Evolutionary conservation across 2,797 vertebrate species (phyloP).

Genomic region (Acanthornis magna): DNA sequence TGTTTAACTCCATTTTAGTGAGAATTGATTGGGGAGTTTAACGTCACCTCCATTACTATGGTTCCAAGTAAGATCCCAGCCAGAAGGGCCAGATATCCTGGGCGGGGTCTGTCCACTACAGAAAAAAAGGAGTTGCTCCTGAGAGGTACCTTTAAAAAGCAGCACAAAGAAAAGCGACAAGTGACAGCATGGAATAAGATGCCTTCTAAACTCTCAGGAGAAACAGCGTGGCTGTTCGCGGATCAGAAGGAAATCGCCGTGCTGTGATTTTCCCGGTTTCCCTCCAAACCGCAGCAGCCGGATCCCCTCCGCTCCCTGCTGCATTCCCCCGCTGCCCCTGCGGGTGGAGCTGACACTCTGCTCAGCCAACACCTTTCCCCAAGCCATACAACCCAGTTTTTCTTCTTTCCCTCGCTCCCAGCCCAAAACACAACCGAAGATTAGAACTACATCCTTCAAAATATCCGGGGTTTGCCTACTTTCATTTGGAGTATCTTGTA

Average conservation of each 20-base stretch:
- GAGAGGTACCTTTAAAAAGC: not conserved
- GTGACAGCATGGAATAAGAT: not conserved
- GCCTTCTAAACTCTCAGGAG: not conserved
- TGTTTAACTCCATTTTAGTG: not conserved
- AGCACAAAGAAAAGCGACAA: not conserved
- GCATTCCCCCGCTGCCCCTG: not conserved
- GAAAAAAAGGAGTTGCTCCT: not conserved
- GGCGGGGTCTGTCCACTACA: not conserved
- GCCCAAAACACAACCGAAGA: accelerated
- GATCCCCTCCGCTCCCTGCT: not conserved
- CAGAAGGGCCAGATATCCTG: not conserved
- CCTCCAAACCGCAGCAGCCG: accelerated
- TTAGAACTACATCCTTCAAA: not conserved
- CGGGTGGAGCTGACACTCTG: not conserved
- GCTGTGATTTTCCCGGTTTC: accelerated
- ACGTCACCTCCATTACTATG: not conserved
- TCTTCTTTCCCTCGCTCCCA: not conserved
- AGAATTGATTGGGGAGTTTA: not conserved
- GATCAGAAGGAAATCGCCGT: accelerated
- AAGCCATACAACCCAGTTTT: accelerated
- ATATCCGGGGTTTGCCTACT: not conserved
- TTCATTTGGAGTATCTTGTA: not conserved
- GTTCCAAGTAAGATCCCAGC: not conserved
- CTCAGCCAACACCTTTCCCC: not conserved
- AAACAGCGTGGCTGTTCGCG: accelerated